Evolutionary conservation across 2,797 vertebrate species (phyloP).

Genomic region (Eleutherodactylus coqui): DNA sequence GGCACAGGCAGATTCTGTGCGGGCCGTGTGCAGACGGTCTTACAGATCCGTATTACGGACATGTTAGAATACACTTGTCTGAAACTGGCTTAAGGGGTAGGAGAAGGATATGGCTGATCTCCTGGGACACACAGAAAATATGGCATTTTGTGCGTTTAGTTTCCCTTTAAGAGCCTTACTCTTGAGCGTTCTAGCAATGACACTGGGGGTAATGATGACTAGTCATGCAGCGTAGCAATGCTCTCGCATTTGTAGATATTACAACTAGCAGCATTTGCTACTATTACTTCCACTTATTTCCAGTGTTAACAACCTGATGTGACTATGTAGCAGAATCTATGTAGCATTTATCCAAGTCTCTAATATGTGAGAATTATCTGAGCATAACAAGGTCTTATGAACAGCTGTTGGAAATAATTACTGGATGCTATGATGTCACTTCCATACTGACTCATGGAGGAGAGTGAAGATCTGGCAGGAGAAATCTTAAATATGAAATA

Average conservation of each 20-base stretch:
- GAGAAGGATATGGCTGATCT: too few species aligned
- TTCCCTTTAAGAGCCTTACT: neutral
- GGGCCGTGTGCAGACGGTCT: too few species aligned
- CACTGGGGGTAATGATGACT: neutral
- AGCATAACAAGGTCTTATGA: constrained; percentile 32
- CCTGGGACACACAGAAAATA: too few species aligned
- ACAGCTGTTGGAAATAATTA: constrained; percentile 38
- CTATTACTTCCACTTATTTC: neutral
- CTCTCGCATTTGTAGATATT: neutral
- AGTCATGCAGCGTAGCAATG: neutral
- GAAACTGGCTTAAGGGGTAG: too few species aligned
- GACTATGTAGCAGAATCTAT: neutral
- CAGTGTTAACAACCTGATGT: neutral
- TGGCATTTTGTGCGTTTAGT: too few species aligned
- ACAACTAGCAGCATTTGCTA: neutral
- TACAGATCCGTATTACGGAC: too few species aligned
- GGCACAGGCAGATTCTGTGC: too few species aligned
- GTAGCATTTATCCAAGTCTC: neutral
- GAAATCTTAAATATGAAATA: neutral
- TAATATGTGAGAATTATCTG: constrained; percentile 25
- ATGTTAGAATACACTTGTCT: too few species aligned
- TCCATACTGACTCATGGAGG: constrained; percentile 35
- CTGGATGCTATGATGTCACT: constrained; percentile 18
- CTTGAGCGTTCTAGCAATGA: neutral
- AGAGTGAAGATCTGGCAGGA: neutral